These are phyloP conservation scores for Matsumurasca onukii DNA, from an alignment of 1,140 invertebrate genomes.

Conservation along the genomic window DNA sequence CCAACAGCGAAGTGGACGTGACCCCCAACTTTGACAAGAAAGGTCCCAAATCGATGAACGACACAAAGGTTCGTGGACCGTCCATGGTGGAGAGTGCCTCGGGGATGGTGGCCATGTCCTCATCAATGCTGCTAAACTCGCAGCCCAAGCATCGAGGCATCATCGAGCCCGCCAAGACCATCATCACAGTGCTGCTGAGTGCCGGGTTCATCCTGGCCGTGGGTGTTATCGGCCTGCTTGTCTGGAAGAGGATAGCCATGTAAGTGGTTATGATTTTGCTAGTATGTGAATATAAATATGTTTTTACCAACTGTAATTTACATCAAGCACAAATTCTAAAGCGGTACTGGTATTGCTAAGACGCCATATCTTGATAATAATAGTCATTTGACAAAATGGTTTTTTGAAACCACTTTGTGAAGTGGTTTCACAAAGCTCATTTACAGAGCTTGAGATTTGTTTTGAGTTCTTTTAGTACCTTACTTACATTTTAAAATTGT, in stretches of 20 bases:
- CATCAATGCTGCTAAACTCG: background rate
- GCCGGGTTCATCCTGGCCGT: background rate
- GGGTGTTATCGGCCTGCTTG: background rate
- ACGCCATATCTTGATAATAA: too few species aligned
- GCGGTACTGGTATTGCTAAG: too few species aligned
- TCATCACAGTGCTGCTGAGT: background rate
- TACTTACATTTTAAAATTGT: too few species aligned
- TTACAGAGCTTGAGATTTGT: too few species aligned
- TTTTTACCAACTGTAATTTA: too few species aligned
- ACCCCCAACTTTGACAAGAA: constrained; percentile 1
- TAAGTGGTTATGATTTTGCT: too few species aligned
- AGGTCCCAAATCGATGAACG: constrained; percentile 13
- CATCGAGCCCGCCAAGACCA: constrained; percentile 10
- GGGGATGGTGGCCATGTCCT: constrained; percentile 13
- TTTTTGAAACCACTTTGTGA: too few species aligned
- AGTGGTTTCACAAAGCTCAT: too few species aligned
- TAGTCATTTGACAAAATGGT: too few species aligned
- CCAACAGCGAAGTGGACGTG: background rate
- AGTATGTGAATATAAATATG: too few species aligned
- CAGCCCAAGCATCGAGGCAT: background rate
- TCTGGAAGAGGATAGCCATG: constrained; percentile 15
- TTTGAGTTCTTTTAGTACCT: too few species aligned
- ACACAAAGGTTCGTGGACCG: background rate
- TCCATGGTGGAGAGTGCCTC: constrained; percentile 7
- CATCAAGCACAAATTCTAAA: too few species aligned